phyloP scores from a whole-genome alignment of 2,888 invertebrate genomes.

The Sinohyriopsis cumingii region DNA sequence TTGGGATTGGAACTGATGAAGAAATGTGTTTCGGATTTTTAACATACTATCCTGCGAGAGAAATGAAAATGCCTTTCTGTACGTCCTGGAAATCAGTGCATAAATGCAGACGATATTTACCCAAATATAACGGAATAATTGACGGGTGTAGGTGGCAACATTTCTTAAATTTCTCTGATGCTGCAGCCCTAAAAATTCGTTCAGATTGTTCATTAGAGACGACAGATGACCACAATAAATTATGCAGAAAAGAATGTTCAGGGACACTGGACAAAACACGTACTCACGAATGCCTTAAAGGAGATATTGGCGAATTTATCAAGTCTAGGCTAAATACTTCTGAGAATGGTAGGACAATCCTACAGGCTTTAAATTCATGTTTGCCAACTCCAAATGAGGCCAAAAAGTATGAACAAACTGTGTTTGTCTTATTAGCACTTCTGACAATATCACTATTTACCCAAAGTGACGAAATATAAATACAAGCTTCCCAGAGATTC shows the following conservation, averaged over 20 bases:
- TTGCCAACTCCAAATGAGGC: no score
- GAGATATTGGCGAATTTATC: constrained; percentile 40
- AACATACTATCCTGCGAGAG: constrained; percentile 39
- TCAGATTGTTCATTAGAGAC: constrained; percentile 3
- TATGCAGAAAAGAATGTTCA: constrained; percentile 34
- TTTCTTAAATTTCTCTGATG: constrained; percentile 18
- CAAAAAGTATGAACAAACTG: no score
- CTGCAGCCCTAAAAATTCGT: not conserved
- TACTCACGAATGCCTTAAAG: constrained; percentile 39
- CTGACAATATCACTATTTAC: no score
- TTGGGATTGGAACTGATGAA: constrained; percentile 40
- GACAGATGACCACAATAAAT: not conserved
- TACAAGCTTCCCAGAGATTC: no score
- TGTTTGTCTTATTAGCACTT: no score
- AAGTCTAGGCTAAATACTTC: constrained; percentile 13
- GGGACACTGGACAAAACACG: constrained; percentile 22
- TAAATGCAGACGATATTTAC: constrained; percentile 39
- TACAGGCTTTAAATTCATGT: constrained; percentile 3
- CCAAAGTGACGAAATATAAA: no score
- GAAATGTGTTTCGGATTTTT: constrained; percentile 53
- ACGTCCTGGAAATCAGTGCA: constrained; percentile 42
- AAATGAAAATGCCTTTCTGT: constrained; percentile 31
- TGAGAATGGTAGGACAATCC: constrained; percentile 4
- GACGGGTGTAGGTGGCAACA: constrained; percentile 36
- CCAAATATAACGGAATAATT: constrained; percentile 29